Percentiles rank a stretch among this genome's conserved stretches.
Evolutionary conservation across 2,888 invertebrate species (phyloP).

Genomic region (Leptothorax acervorum): DNA sequence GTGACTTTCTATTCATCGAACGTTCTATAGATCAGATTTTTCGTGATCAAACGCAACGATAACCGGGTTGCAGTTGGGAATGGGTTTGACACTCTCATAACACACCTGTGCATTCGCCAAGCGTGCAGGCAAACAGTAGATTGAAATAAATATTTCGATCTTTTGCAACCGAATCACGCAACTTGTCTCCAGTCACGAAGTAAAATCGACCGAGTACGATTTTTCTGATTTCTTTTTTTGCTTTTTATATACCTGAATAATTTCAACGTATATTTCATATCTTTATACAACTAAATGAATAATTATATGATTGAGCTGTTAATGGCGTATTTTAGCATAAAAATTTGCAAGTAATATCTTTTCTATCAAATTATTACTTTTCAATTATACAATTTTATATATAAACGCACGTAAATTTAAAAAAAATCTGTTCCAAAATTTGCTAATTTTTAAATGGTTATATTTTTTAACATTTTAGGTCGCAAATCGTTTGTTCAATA

Average conservation of each 20-base stretch:
- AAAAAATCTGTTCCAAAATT: not conserved
- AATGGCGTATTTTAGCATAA: not conserved
- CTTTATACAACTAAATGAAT: not conserved
- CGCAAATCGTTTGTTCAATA: not conserved
- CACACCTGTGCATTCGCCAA: constrained; percentile 20
- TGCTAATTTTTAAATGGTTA: not conserved
- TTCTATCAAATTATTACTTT: constrained; percentile 4
- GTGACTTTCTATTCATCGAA: constrained; percentile 39
- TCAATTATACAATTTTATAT: not conserved
- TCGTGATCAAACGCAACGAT: constrained; percentile 21
- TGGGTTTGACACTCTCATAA: constrained; percentile 10
- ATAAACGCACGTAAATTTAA: not conserved
- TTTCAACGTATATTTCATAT: not conserved
- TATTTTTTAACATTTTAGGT: not conserved
- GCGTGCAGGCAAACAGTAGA: not conserved
- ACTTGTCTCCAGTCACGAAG: constrained; percentile 5
- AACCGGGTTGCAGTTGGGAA: not conserved
- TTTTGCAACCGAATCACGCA: constrained; percentile 36
- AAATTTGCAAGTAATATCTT: not conserved
- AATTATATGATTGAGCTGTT: not conserved
- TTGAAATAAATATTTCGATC: constrained; percentile 17
- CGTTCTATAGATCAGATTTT: constrained; percentile 8
- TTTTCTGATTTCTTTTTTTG: constrained; percentile 18
- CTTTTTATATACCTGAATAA: constrained; percentile 2
- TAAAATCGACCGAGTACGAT: constrained; percentile 53